Percentiles rank a stretch among this genome's conserved stretches.
Evolutionary conservation across 2,113 vertebrate species (phyloP).

Genomic region (Zosterops borbonicus): DNA sequence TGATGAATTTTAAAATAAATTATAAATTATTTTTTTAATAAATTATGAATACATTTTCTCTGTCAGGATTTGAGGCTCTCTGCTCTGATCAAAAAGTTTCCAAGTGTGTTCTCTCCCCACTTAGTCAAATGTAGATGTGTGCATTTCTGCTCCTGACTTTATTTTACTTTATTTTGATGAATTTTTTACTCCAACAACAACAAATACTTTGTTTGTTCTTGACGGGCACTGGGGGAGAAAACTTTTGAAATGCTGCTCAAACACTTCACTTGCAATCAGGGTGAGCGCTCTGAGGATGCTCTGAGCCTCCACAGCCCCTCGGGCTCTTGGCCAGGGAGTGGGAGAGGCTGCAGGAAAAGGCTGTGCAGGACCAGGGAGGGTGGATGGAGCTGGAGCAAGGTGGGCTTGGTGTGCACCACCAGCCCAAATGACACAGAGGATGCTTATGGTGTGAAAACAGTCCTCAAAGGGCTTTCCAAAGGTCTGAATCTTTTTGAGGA

Average conservation of each 20-base stretch:
- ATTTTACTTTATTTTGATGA: conserved; percentile 65
- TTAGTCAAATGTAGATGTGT: conserved; percentile 42
- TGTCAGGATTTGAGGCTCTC: conserved; percentile 55
- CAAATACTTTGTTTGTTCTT: conserved; percentile 70
- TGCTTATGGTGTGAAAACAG: not conserved
- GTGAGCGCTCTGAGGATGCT: not conserved
- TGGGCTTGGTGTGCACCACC: not conserved
- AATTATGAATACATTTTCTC: conserved; percentile 61
- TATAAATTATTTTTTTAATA: conserved; percentile 65
- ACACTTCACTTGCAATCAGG: conserved; percentile 12
- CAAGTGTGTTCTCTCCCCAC: not conserved
- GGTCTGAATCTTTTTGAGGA: not conserved
- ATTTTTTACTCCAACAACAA: conserved; percentile 67
- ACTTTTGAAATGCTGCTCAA: conserved; percentile 30
- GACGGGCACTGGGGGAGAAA: not conserved
- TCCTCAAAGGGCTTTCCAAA: not conserved
- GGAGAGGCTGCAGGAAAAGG: not conserved
- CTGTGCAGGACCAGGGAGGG: not conserved
- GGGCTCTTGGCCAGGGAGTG: rapidly evolving
- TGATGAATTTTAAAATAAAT: conserved; percentile 67
- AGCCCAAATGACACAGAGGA: rapidly evolving
- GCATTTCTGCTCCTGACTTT: conserved; percentile 21
- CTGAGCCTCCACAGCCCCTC: not conserved
- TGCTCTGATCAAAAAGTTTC: conserved; percentile 69
- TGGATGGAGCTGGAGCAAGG: not conserved